phyloP scores from a whole-genome alignment of 2,797 vertebrate species.

The Sitta carolinensis region DNA sequence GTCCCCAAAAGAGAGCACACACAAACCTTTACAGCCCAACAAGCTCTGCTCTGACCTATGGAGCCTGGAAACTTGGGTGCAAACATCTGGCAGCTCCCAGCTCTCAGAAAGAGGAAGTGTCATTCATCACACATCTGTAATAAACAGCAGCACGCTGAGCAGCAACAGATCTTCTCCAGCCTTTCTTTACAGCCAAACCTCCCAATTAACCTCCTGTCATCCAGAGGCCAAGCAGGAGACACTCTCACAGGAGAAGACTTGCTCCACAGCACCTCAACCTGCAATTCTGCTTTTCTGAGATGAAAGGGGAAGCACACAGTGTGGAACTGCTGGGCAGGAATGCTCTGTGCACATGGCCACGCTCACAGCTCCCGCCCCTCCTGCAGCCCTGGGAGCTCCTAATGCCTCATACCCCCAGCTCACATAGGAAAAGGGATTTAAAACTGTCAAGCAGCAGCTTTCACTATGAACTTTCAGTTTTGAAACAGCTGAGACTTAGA shows the following conservation, averaged over 20 bases:
- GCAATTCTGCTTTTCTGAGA: not conserved
- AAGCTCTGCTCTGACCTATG: not conserved
- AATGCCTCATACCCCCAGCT: not conserved
- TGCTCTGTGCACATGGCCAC: fast-evolving
- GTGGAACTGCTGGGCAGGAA: not conserved
- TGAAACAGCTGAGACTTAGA: conserved; percentile 48
- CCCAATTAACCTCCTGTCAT: not conserved
- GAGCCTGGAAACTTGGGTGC: not conserved
- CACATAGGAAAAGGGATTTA: not conserved
- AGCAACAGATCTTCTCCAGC: not conserved
- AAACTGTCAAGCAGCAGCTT: conserved; percentile 21
- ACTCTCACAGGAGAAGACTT: not conserved
- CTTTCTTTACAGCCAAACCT: not conserved
- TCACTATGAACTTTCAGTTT: conserved; percentile 18
- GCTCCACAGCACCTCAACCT: not conserved
- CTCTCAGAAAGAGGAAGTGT: not conserved
- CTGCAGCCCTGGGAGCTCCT: not conserved
- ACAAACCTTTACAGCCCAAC: not conserved
- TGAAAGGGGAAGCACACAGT: fast-evolving
- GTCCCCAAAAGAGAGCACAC: not conserved
- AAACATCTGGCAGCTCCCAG: not conserved
- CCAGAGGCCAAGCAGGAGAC: not conserved
- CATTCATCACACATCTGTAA: not conserved
- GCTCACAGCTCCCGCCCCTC: not conserved
- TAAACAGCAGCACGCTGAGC: not conserved